Conservation (phyloP, 1,140 invertebrate species). For the Temnothorax nylanderi region DNA sequence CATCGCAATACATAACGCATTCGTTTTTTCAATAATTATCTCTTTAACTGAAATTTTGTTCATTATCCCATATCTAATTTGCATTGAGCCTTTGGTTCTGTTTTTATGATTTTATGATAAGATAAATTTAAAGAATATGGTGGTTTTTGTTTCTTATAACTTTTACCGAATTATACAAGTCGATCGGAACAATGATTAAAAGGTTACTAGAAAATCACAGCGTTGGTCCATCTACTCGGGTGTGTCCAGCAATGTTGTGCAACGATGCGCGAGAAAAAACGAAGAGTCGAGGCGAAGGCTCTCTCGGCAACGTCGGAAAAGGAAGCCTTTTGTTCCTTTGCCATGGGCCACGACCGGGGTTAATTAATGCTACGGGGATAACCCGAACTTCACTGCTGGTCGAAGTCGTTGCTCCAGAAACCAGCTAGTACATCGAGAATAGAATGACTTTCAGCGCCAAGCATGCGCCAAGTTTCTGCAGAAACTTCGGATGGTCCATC, state of each 20-base stretch:
- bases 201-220: conserved; percentile 32
- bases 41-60: conserved; percentile 4
- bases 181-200: conserved; percentile 24
- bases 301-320: conserved; percentile 42
- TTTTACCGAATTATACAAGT: conserved; percentile 14
- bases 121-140: background rate
- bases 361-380: conserved; percentile 66
- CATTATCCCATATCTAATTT: background rate
- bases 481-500: background rate
- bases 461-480: background rate
- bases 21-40: background rate
- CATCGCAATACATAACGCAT: background rate
- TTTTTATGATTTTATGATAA: background rate
- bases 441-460: background rate
- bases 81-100: background rate
- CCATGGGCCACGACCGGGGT: conserved; percentile 42
- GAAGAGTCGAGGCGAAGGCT: conserved; percentile 10
- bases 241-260: conserved; percentile 37
- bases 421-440: conserved; percentile 7
- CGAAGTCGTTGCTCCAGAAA: conserved; percentile 41
- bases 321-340: conserved; percentile 70
- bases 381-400: conserved; percentile 49
- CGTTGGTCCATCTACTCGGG: background rate
- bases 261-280: conserved; percentile 55
- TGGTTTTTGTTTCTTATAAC: background rate